Base-by-base conservation (phyloP, 2,797 vertebrate species). In the Ptychadena robeensis region DNA sequence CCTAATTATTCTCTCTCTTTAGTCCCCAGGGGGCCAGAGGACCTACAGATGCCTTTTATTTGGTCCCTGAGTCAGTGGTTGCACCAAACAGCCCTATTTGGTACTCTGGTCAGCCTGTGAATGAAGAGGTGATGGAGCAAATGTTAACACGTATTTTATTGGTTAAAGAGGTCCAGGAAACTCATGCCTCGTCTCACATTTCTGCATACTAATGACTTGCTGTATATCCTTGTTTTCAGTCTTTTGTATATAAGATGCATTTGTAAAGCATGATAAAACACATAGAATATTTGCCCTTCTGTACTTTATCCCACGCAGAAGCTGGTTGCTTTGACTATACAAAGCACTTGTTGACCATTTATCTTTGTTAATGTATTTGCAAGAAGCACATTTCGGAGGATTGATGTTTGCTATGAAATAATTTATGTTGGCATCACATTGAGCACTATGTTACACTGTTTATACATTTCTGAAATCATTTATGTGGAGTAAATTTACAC, bases 41-140 rank as follows among this genome's bases (percentile, higher is more conserved):
- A 48, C 86, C 82, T 18, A 87, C 78, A 27, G 87, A 88, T 76
- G 81, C 83, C 70, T 88, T 88, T 83, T 88, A 88, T 68, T 83
- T 88, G 81, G 85, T 85, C 18, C 86, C 87, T 30, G 87, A 88
- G 70, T 81, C 86, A 35, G 87, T 88, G 30, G 87, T 88, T 38
- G 87, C 87, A 22, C 87, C 87, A 4, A 88, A 88, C 70, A 88
- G 87, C 61, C 87, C 87, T 11, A 88, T 88, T 12, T 88, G 87
- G 87, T 88, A 88, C 74, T 88, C 87, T 31, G 85, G 77, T 7
- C 87, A 88, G 63, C 87, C 87, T 34, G 87, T 88, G 67, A 86
- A 79, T 38, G 48, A 79, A 12, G 83, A 86, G 38, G 86, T 85
- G 57, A 88, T 88, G 87, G 87, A 88, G 75, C 87, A 88, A 68